Conservation (phyloP, 2,797 vertebrate species). For the Poeciliopsis paucimaculata region DNA sequence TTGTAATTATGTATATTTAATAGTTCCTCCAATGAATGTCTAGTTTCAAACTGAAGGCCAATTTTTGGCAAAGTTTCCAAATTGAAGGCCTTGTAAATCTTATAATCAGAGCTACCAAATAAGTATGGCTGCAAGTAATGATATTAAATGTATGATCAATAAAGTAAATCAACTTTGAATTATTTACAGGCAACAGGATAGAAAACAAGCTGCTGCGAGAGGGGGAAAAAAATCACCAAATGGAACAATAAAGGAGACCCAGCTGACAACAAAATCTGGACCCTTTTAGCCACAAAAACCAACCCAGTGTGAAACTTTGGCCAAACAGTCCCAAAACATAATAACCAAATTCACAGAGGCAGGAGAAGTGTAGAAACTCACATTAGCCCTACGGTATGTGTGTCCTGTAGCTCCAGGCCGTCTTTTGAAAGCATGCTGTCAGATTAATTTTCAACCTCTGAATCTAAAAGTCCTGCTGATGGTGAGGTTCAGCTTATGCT, state of each 20-base stretch:
- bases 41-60: background rate
- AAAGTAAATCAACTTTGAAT: slow-evolving; percentile 11
- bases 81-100: background rate
- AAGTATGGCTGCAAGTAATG: background rate
- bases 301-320: slow-evolving; percentile 57
- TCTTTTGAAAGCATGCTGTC: slow-evolving; percentile 74
- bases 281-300: slow-evolving; percentile 49
- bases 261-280: slow-evolving; percentile 38
- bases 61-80: background rate
- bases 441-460: slow-evolving; percentile 77
- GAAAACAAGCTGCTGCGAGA: slow-evolving; percentile 10
- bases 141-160: background rate
- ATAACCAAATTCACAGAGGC: slow-evolving; percentile 57
- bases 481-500: slow-evolving; percentile 65
- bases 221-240: slow-evolving; percentile 4
- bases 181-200: slow-evolving; percentile 9
- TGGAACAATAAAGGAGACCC: slow-evolving; percentile 21
- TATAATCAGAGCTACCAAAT: background rate
- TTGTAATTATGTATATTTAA: background rate
- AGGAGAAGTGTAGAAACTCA: slow-evolving; percentile 57
- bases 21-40: background rate
- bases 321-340: slow-evolving; percentile 59
- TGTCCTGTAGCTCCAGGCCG: slow-evolving; percentile 69
- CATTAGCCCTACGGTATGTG: slow-evolving; percentile 58
- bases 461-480: slow-evolving; percentile 75